Evolutionary conservation across 2,888 invertebrate species (phyloP), one percentile per base, ranked within the genome.

Genomic region (Ectemnius continuus): DNA sequence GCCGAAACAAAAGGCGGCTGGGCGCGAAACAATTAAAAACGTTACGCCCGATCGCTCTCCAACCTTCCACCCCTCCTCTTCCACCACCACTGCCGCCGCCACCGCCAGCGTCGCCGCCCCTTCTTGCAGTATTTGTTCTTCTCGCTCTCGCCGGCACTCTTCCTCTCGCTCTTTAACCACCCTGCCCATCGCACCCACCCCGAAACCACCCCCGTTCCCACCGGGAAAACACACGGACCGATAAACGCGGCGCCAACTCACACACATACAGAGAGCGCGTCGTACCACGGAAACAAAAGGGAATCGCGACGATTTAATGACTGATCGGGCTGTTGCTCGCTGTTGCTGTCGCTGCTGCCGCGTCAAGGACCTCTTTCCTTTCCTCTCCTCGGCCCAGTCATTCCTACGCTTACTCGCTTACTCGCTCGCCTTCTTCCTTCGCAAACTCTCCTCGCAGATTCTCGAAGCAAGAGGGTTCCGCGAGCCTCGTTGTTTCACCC

Each of bases 21-120:
- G 86, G 89, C 86, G 87, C 87, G 89, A 89, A 90, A 90, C 90
- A 90, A 90, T 90, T 90, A 90, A 90, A 90, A 90, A 90, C 90
- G 89, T 90, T 90, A 88, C 88, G 90, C 89, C 88, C 88, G 88
- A 89, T 90, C 88, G 90, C 90, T 87, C 85, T 78, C 78, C 79
- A 83, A 75, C 83, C 79, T 76, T 78, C 75, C 66, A 59, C 70
- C 73, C 73, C 75, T 75, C 3, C 23, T 61, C 76, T 70, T 76
- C 70, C 58, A 62, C 74, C 47, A 20, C 52, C 52, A 2, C 79
- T 75, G 77, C 75, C 66, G 48, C 70, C 71, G 72, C 75, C 75
- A n/a, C 28, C 13, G n/a, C n/a, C n/a, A n/a, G n/a, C n/a, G n/a
- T n/a, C n/a, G n/a, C n/a, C n/a, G n/a, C n/a, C 71, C 67, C 64